Percentiles rank a stretch among this genome's conserved stretches.
Evolutionary conservation across 2,888 invertebrate species (phyloP).

Genomic region (Nezara viridula): DNA sequence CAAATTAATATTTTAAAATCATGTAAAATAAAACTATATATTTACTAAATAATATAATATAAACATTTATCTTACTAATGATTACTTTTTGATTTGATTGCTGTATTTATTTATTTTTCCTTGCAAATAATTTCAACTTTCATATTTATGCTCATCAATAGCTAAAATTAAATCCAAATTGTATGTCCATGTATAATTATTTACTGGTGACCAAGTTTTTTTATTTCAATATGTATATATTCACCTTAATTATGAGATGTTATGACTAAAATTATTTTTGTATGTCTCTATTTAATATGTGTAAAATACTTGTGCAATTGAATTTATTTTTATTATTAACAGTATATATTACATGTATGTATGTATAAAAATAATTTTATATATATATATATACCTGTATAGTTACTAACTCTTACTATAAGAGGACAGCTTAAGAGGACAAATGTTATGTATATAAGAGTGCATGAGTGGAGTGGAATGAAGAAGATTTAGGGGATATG

Average conservation of each 20-base stretch:
- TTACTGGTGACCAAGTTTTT: constrained; percentile 20
- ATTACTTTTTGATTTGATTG: too few species aligned
- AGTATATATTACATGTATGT: constrained; percentile 24
- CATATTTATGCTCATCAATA: background rate
- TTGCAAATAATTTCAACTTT: background rate
- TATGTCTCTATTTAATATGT: constrained; percentile 8
- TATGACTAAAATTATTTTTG: background rate
- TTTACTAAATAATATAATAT: too few species aligned
- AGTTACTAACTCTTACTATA: background rate
- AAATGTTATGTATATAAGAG: constrained; percentile 5
- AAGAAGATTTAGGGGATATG: constrained; percentile 50
- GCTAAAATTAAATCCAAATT: background rate
- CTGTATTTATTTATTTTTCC: background rate
- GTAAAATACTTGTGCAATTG: background rate
- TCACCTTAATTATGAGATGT: background rate
- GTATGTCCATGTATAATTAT: background rate
- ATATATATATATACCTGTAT: constrained; percentile 4
- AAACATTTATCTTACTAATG: too few species aligned
- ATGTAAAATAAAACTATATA: too few species aligned
- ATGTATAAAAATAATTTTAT: background rate
- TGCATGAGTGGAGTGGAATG: constrained; percentile 36
- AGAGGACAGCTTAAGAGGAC: background rate
- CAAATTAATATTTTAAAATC: too few species aligned
- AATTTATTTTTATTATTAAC: background rate
- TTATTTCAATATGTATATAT: constrained; percentile 47